A percentile compares a stretch with the other conserved stretches of the same genome.
Conservation (phyloP, 2,113 vertebrate species). For the Malaclemys terrapin region DNA sequence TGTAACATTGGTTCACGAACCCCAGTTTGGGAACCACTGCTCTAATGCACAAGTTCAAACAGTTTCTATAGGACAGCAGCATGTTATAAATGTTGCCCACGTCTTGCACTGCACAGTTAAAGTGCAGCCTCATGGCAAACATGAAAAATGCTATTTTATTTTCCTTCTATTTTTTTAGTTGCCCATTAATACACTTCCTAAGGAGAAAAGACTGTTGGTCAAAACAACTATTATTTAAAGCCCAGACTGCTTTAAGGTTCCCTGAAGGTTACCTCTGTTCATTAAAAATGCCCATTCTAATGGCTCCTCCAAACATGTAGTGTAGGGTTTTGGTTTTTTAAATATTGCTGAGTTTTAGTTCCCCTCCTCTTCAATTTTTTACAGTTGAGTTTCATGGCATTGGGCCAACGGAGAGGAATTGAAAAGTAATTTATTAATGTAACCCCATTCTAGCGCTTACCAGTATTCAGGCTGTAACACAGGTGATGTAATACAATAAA, state of each 20-base stretch:
- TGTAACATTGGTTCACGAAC: no score
- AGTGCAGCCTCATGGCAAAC: background rate
- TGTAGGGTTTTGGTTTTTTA: background rate
- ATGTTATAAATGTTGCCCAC: constrained; percentile 15
- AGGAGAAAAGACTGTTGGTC: background rate
- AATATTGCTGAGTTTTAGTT: background rate
- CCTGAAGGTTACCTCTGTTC: background rate
- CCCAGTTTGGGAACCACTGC: background rate
- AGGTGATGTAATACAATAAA: constrained; percentile 18
- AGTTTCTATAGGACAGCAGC: background rate
- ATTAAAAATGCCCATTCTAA: constrained; percentile 27
- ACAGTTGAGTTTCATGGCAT: constrained; percentile 2
- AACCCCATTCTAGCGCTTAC: background rate
- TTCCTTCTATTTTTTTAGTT: constrained; percentile 38
- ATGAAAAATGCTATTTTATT: constrained; percentile 22
- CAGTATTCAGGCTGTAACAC: constrained; percentile 3
- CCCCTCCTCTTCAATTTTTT: background rate
- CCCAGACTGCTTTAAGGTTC: background rate
- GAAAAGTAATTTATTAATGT: background rate
- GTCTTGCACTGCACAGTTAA: background rate
- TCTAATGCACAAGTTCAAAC: background rate
- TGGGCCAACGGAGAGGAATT: background rate
- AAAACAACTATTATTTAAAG: constrained; percentile 29
- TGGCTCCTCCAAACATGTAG: background rate
- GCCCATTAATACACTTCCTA: constrained; percentile 13